Evolutionary conservation across 2,113 vertebrate genomes (phyloP).

Genomic region (Malurus cyaneus): DNA sequence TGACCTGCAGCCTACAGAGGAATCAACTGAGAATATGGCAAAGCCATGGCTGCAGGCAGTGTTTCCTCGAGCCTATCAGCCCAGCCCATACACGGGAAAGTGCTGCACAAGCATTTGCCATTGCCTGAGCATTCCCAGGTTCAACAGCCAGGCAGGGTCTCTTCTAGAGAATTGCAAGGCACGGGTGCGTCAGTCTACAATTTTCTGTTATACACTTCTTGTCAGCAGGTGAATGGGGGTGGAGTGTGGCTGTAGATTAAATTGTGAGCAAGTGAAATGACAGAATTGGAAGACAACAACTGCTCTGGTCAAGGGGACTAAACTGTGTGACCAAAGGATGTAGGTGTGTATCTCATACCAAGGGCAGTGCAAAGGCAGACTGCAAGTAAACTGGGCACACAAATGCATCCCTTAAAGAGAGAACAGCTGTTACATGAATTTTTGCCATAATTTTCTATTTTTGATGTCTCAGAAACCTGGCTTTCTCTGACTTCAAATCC

Average conservation of each 20-base stretch:
- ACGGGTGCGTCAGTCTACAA: rapidly evolving
- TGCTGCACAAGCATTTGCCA: rapidly evolving
- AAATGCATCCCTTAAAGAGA: neutral
- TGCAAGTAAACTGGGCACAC: neutral
- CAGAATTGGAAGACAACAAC: neutral
- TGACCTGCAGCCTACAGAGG: neutral
- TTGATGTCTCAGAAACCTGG: neutral
- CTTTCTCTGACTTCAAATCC: neutral
- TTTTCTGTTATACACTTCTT: neutral
- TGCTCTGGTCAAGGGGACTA: neutral
- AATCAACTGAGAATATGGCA: neutral
- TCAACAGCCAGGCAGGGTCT: neutral
- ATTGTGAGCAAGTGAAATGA: neutral
- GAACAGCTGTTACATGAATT: neutral
- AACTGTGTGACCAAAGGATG: neutral
- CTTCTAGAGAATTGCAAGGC: neutral
- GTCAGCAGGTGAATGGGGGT: neutral
- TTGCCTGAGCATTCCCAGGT: neutral
- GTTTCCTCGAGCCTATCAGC: neutral
- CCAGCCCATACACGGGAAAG: neutral
- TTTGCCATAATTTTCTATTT: neutral
- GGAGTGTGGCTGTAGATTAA: neutral
- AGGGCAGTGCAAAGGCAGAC: neutral
- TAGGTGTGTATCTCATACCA: neutral
- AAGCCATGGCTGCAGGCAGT: neutral